These are phyloP conservation scores for Polyommatus iphigenia DNA, from an alignment of 2,888 invertebrate genomes.

Conservation along the genomic window DNA sequence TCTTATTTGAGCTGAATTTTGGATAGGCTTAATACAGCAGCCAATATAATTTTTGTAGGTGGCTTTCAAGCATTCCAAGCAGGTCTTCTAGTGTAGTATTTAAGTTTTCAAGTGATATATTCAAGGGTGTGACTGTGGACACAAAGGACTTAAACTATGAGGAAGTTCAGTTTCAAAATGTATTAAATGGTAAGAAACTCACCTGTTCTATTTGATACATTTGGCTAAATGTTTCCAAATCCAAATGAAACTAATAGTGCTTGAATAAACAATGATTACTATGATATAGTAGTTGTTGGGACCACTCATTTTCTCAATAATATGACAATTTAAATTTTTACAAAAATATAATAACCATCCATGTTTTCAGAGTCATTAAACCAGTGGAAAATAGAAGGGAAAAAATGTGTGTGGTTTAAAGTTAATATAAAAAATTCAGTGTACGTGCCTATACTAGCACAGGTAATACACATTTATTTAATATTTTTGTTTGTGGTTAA, in stretches of 20 bases:
- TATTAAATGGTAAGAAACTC: conserved; percentile 6
- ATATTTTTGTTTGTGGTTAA: conserved; percentile 4
- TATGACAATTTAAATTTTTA: neutral
- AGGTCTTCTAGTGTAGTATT: conserved; percentile 6
- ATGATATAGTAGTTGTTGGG: no score
- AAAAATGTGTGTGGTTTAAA: conserved; percentile 90
- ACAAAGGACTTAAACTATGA: neutral
- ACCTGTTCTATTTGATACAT: neutral
- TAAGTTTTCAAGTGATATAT: conserved; percentile 17
- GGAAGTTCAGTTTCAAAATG: neutral
- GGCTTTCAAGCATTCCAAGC: neutral
- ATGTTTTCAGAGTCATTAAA: conserved; percentile 83
- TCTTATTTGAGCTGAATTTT: neutral
- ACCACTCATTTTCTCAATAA: neutral
- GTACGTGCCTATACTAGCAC: conserved; percentile 86
- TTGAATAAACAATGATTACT: no score
- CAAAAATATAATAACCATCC: neutral
- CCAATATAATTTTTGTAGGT: conserved; percentile 1
- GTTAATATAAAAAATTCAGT: conserved; percentile 83
- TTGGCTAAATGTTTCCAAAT: neutral
- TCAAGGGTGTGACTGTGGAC: conserved; percentile 8
- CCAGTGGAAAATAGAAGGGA: conserved; percentile 83
- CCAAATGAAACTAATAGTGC: no score
- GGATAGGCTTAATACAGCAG: no score
- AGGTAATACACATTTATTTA: conserved; percentile 67